phyloP scores from a whole-genome alignment of 2,888 invertebrate species.

The Sericinus montela region DNA sequence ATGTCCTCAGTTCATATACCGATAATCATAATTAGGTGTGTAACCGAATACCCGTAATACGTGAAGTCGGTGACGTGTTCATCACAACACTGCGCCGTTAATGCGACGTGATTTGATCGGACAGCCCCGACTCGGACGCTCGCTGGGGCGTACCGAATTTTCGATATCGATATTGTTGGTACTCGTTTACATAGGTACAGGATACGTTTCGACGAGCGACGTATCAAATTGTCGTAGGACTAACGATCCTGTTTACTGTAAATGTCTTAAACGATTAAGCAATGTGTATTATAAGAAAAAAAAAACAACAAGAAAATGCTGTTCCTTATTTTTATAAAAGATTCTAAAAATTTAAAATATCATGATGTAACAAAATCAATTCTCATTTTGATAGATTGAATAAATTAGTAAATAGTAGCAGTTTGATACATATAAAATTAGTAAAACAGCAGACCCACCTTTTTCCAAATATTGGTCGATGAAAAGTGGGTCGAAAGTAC shows the following conservation, averaged over 20 bases:
- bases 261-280: neutral
- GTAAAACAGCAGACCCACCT: too few species aligned
- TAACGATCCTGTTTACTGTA: neutral
- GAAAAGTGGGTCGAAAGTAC: too few species aligned
- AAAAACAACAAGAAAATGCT: too few species aligned
- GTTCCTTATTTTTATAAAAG: too few species aligned
- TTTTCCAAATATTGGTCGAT: too few species aligned
- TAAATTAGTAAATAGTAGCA: too few species aligned
- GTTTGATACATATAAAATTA: too few species aligned
- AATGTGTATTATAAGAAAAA: too few species aligned
- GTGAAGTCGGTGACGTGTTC: slow-evolving; percentile 55
- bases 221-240: neutral
- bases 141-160: slow-evolving; percentile 35
- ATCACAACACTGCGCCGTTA: slow-evolving; percentile 53
- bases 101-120: slow-evolving; percentile 47
- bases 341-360: too few species aligned
- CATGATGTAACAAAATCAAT: too few species aligned
- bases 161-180: slow-evolving; percentile 33
- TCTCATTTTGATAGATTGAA: too few species aligned
- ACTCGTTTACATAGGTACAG: slow-evolving; percentile 16
- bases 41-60: slow-evolving; percentile 50
- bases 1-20: slow-evolving; percentile 7
- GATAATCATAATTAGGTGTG: slow-evolving; percentile 29
- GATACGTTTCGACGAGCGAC: neutral
- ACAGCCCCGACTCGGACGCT: slow-evolving; percentile 33